These are phyloP conservation scores for Yoshiicerus persimilis DNA, from an alignment of 1,140 invertebrate species.

Conservation along the genomic window DNA sequence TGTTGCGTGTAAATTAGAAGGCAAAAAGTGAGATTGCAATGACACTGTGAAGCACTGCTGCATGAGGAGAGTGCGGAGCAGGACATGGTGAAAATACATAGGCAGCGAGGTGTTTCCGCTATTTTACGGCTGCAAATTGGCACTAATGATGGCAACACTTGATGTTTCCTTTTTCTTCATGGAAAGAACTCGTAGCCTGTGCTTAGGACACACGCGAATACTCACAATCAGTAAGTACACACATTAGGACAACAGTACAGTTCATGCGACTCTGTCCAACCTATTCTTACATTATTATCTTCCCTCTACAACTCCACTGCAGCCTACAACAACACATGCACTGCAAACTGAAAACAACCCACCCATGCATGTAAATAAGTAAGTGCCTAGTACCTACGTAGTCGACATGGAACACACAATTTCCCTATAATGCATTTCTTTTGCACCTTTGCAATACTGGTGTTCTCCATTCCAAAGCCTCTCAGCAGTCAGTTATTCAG, in stretches of 20 bases:
- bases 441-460: too few relatives aligned
- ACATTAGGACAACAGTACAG: neutral
- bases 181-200: neutral
- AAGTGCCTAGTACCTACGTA: neutral
- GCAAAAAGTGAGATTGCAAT: conserved; percentile 25
- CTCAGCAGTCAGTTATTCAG: neutral
- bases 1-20: conserved; percentile 33
- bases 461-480: too few relatives aligned
- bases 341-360: neutral
- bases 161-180: conserved; percentile 37
- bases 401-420: too few relatives aligned
- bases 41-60: conserved; percentile 12
- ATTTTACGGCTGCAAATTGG: conserved; percentile 41
- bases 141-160: conserved; percentile 41
- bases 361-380: neutral
- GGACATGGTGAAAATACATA: conserved; percentile 18
- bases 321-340: neutral
- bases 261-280: neutral
- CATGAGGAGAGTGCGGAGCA: neutral
- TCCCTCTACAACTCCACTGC: neutral
- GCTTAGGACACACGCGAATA: conserved; percentile 19
- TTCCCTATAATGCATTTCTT: neutral
- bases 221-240: neutral
- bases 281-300: neutral
- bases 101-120: conserved; percentile 36